These are phyloP conservation scores for Heliconius hortense DNA, from an alignment of 2,888 invertebrate genomes.

Conservation along the genomic window DNA sequence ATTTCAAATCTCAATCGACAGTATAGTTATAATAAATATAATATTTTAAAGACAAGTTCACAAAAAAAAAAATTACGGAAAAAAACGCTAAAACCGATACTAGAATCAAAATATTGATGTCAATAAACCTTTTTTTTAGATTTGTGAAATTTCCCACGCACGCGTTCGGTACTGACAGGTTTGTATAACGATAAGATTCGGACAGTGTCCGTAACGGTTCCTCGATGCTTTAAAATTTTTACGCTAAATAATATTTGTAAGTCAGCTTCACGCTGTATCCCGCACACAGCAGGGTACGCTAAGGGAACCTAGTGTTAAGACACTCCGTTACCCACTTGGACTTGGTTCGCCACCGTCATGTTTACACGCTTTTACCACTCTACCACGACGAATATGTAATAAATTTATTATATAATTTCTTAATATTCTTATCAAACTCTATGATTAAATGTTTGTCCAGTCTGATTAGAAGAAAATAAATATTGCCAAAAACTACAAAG, in stretches of 20 bases:
- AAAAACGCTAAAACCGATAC: neutral
- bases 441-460: neutral
- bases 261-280: no score
- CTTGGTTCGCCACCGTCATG: no score
- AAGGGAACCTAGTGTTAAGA: no score
- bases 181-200: slow-evolving; percentile 42
- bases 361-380: no score
- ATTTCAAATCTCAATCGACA: neutral
- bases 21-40: no score
- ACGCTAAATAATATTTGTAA: neutral
- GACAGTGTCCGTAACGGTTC: slow-evolving; percentile 32
- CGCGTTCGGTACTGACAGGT: slow-evolving; percentile 41
- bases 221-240: neutral
- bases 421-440: no score
- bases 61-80: neutral
- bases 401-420: no score
- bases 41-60: no score
- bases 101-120: slow-evolving; percentile 35
- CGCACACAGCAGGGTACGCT: no score
- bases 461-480: neutral
- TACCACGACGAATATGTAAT: no score
- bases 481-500: neutral
- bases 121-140: slow-evolving; percentile 46
- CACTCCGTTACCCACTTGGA: no score
- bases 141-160: slow-evolving; percentile 50